These are phyloP conservation scores for Galerucella nymphaeae DNA, from an alignment of 2,888 invertebrate species.

Conservation along the genomic window DNA sequence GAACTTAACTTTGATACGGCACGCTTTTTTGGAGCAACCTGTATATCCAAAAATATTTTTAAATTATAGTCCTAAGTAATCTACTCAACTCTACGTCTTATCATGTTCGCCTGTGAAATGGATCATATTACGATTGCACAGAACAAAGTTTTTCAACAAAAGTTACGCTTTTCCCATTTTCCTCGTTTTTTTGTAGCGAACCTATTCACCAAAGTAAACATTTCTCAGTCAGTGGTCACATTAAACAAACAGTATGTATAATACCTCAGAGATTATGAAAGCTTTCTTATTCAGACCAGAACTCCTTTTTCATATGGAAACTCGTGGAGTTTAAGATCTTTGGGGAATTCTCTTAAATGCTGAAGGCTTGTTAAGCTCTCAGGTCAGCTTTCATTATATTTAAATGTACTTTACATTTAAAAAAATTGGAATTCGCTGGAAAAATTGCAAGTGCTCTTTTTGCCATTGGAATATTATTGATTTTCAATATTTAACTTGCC, in stretches of 20 bases:
- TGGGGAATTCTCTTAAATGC: constrained; percentile 16
- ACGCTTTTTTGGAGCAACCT: too few relatives aligned
- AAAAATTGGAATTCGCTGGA: neutral
- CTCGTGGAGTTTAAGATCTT: constrained; percentile 22
- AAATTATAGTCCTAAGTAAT: too few relatives aligned
- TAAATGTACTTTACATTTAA: constrained; percentile 14
- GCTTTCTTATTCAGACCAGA: constrained; percentile 22
- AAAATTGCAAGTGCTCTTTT: neutral
- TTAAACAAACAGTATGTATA: constrained; percentile 28
- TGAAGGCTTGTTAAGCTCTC: constrained; percentile 16
- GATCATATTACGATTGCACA: too few relatives aligned
- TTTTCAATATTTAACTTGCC: neutral
- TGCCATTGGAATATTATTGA: neutral
- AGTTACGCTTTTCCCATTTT: neutral
- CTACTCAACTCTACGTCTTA: too few relatives aligned
- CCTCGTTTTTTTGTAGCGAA: neutral
- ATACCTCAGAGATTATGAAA: constrained; percentile 17
- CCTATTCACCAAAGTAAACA: constrained; percentile 20
- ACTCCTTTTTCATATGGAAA: constrained; percentile 28
- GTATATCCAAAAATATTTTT: too few relatives aligned
- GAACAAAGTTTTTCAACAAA: too few relatives aligned
- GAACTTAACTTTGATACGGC: too few relatives aligned
- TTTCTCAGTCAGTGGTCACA: constrained; percentile 17
- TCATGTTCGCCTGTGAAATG: too few relatives aligned
- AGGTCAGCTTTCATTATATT: constrained; percentile 25